These are phyloP conservation scores for Microcebus tavaratra DNA, from an alignment of 2,113 vertebrate genomes.

Conservation along the genomic window DNA sequence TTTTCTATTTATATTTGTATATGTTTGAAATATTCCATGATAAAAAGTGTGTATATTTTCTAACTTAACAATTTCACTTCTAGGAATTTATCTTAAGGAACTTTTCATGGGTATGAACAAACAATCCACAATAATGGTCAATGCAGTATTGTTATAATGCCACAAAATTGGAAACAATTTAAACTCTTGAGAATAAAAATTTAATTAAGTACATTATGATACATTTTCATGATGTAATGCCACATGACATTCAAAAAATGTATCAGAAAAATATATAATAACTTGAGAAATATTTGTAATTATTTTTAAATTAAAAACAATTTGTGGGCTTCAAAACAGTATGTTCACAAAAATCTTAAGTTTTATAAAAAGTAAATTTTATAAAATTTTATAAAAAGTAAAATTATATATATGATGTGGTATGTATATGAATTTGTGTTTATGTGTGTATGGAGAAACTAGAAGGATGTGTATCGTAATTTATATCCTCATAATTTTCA, in stretches of 20 bases:
- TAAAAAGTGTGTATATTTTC: background rate
- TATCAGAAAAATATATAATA: slow-evolving; percentile 23
- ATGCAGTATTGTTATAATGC: background rate
- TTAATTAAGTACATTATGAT: background rate
- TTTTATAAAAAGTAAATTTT: background rate
- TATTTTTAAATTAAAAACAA: background rate
- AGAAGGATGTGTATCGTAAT: background rate
- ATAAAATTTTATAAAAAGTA: background rate
- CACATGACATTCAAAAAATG: background rate
- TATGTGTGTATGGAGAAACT: background rate
- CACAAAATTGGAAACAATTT: background rate
- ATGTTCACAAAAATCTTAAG: background rate
- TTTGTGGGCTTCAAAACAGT: background rate
- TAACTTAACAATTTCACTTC: background rate
- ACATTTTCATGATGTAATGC: background rate
- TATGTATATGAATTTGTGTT: background rate
- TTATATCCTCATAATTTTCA: slow-evolving; percentile 13
- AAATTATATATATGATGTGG: background rate
- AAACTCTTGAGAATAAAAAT: background rate
- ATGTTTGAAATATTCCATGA: background rate
- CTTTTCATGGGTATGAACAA: background rate
- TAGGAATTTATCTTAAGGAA: background rate
- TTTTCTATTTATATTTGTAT: slow-evolving; percentile 1
- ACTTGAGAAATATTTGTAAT: background rate
- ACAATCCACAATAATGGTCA: background rate